Evolutionary conservation across 2,888 invertebrate species (phyloP).

Genomic region (Clanis bilineata): DNA sequence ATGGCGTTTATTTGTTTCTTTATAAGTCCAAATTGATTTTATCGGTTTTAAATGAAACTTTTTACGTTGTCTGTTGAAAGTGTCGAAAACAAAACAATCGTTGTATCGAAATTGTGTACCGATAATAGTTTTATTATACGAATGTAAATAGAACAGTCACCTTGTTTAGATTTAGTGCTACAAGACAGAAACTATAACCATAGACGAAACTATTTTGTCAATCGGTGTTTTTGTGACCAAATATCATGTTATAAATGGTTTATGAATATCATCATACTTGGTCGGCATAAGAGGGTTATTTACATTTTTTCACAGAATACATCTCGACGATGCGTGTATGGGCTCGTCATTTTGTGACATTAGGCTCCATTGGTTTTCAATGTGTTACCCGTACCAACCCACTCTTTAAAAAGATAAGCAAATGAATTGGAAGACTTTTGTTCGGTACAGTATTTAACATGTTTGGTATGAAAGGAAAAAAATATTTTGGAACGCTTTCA

Average conservation of each 20-base stretch:
- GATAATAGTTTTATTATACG: slow-evolving; percentile 13
- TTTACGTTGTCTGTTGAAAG: neutral
- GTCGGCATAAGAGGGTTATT: slow-evolving; percentile 55
- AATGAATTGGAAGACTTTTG: slow-evolving; percentile 79
- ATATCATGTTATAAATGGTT: slow-evolving; percentile 23
- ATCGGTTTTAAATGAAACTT: slow-evolving; percentile 13
- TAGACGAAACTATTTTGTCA: slow-evolving; percentile 27
- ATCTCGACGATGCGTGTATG: slow-evolving; percentile 58
- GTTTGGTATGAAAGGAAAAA: slow-evolving; percentile 45
- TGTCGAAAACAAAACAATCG: neutral
- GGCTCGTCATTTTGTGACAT: slow-evolving; percentile 74
- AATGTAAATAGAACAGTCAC: slow-evolving; percentile 16
- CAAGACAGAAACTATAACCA: slow-evolving; percentile 20
- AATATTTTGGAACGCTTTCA: slow-evolving; percentile 46
- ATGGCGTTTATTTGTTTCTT: slow-evolving; percentile 15
- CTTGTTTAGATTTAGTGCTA: slow-evolving; percentile 17
- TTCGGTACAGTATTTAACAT: slow-evolving; percentile 54
- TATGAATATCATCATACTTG: slow-evolving; percentile 44
- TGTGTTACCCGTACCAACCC: slow-evolving; percentile 62
- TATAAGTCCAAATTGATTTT: slow-evolving; percentile 8
- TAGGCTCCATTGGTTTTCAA: slow-evolving; percentile 78
- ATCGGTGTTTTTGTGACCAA: slow-evolving; percentile 29
- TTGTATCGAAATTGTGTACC: neutral
- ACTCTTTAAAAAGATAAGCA: slow-evolving; percentile 77
- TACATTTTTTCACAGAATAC: slow-evolving; percentile 65